A percentile compares a stretch with the other conserved stretches of the same genome.
phyloP scores from a whole-genome alignment of 2,888 invertebrate genomes.

The Elmis aenea region DNA sequence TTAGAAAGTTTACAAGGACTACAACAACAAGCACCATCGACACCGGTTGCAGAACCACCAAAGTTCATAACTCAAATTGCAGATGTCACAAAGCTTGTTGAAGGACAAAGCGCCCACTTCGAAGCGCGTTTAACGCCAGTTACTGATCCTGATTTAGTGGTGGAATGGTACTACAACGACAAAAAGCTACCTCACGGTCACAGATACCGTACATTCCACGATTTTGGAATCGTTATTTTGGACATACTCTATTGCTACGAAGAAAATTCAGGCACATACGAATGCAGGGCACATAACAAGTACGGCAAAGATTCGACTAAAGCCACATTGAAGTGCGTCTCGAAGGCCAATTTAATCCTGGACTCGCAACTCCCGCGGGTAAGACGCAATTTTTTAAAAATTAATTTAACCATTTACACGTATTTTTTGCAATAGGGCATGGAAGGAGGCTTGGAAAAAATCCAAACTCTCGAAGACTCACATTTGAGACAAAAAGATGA shows the following conservation, averaged over 20 bases:
- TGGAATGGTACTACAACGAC: constrained; percentile 94
- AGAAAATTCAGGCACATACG: constrained; percentile 91
- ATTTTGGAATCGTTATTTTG: constrained; percentile 93
- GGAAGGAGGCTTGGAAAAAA: constrained; percentile 92
- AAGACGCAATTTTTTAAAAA: constrained; percentile 68
- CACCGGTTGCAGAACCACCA: constrained; percentile 75
- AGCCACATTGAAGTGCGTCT: constrained; percentile 78
- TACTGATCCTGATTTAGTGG: constrained; percentile 88
- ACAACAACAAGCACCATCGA: constrained; percentile 58
- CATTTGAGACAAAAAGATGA: constrained; percentile 73
- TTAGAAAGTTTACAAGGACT: constrained; percentile 70
- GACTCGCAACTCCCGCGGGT: constrained; percentile 89
- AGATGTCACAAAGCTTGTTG: constrained; percentile 79
- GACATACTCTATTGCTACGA: constrained; percentile 95
- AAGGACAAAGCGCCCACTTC: constrained; percentile 92
- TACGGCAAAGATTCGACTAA: constrained; percentile 83
- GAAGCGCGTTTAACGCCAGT: constrained; percentile 91
- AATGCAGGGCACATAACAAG: constrained; percentile 89
- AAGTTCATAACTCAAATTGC: constrained; percentile 84
- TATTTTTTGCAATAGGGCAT: constrained; percentile 89
- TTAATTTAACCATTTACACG: constrained; percentile 85
- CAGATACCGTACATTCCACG: constrained; percentile 95
- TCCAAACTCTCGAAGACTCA: constrained; percentile 87
- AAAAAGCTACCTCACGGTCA: constrained; percentile 91
- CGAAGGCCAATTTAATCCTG: constrained; percentile 83